Evolutionary conservation across 92 coral and sea anemone genomes (phyloP).

Genomic region (Epizoanthus rinbou): DNA sequence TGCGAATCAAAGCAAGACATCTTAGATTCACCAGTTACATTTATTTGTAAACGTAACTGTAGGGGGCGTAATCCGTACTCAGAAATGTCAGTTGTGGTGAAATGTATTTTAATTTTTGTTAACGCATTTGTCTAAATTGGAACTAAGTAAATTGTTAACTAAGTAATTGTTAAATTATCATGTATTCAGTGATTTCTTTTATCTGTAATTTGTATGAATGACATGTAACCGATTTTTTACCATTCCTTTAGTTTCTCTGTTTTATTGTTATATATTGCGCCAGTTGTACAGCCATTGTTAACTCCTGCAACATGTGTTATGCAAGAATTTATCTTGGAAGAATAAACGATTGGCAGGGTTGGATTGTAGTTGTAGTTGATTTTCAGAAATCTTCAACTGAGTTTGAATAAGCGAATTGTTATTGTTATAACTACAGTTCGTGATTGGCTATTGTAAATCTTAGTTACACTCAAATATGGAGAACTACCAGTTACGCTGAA

Average conservation of each 20-base stretch:
- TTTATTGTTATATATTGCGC: neutral
- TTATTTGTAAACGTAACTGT: too few relatives aligned
- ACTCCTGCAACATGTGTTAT: neutral
- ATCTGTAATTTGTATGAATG: neutral
- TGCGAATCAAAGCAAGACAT: neutral
- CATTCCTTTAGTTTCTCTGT: neutral
- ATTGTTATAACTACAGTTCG: too few relatives aligned
- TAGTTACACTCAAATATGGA: too few relatives aligned
- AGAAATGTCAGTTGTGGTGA: too few relatives aligned
- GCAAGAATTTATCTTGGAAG: neutral
- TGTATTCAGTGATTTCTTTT: neutral
- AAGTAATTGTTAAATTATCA: neutral
- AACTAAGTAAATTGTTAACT: too few relatives aligned
- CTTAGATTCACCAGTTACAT: neutral
- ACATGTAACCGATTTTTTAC: neutral
- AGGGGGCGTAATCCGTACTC: too few relatives aligned
- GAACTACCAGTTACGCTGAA: too few relatives aligned
- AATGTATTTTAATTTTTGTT: neutral
- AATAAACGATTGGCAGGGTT: neutral
- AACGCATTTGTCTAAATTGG: neutral
- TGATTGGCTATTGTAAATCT: too few relatives aligned
- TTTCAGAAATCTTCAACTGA: too few relatives aligned
- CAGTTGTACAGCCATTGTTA: neutral
- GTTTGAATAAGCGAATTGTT: too few relatives aligned
- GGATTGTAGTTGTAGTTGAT: neutral